Base-by-base conservation (phyloP, 2,888 invertebrate genomes). In the Tholera decimalis region DNA sequence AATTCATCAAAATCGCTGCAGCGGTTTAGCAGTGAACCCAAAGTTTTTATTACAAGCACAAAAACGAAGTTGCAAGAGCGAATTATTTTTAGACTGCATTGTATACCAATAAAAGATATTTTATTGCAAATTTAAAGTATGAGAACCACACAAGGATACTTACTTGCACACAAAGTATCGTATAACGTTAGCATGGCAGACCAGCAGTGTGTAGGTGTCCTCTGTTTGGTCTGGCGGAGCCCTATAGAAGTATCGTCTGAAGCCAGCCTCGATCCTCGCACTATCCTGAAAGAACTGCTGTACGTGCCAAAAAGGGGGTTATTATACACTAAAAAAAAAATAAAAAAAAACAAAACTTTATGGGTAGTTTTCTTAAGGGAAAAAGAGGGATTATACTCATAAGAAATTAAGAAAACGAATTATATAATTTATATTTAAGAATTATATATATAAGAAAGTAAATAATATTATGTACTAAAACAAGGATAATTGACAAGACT, bases 151-250 rank as follows among this genome's bases (percentile, higher is more conserved):
- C 5, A 15, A 9, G 24, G 15, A 0, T 28, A 93, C 93, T 94
- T 86, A 98, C 98, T 98, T 97, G 96, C 98, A 98, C n/a, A 98
- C 97, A 88, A 98, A 98, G 92, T 98, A 99, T 47, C 99, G 96
- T 85, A 99, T 99, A 24, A 99, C 99, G 92, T 99, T 99, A 4
- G 98, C 99, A 91, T 99, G 99, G 82, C 99, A 99, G 1, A 99
- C 99, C 59, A 99, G 94, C 44, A 99, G 89, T 37, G 99, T 99
- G 89, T 98, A 98, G 0, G 97, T 96, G 89, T 99, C 99, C 46
- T 97, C 95, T 2, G 96, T 96, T 91, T 99, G 99, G 0, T 96
- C 95, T 0, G 97, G 96, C 44, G 97, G 96, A 3, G 99, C 99
- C 54, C 99, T 96, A 91, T 99, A 97, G 91, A 99, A 98, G 92